These are phyloP conservation scores for Steinernema carpocapsae DNA, from an alignment of 2,888 invertebrate genomes.

Conservation along the genomic window DNA sequence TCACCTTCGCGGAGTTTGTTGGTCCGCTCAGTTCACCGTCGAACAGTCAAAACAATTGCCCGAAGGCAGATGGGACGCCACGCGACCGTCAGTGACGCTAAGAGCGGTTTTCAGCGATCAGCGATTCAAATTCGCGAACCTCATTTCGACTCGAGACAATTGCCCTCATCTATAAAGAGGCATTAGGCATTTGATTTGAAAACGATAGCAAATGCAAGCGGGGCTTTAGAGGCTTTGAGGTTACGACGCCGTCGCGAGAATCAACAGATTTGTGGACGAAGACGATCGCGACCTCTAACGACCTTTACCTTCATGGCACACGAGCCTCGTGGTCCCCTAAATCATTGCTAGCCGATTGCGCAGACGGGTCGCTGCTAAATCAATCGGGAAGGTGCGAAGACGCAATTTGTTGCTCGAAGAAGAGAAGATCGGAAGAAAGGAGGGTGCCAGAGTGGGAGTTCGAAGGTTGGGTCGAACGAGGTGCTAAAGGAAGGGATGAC, in stretches of 20 bases:
- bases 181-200: conserved; percentile 1
- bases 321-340: conserved; percentile 13
- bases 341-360: conserved; percentile 2
- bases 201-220: neutral
- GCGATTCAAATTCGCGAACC: neutral
- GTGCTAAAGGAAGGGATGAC: neutral
- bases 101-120: neutral
- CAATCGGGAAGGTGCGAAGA: conserved; percentile 32
- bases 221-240: conserved; percentile 1
- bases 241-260: conserved; percentile 4
- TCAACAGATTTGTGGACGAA: conserved; percentile 13
- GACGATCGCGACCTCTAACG: neutral
- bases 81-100: neutral
- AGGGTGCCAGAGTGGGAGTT: neutral
- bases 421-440: neutral
- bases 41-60: conserved; percentile 33
- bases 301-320: conserved; percentile 23
- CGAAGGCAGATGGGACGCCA: neutral
- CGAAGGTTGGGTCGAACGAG: neutral
- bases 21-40: neutral
- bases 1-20: neutral
- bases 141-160: neutral
- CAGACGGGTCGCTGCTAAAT: conserved; percentile 2
- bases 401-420: conserved; percentile 26
- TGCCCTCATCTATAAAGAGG: conserved; percentile 1